These are phyloP conservation scores for Gadopsis marmoratus DNA, from an alignment of 2,797 vertebrate genomes.

Conservation along the genomic window DNA sequence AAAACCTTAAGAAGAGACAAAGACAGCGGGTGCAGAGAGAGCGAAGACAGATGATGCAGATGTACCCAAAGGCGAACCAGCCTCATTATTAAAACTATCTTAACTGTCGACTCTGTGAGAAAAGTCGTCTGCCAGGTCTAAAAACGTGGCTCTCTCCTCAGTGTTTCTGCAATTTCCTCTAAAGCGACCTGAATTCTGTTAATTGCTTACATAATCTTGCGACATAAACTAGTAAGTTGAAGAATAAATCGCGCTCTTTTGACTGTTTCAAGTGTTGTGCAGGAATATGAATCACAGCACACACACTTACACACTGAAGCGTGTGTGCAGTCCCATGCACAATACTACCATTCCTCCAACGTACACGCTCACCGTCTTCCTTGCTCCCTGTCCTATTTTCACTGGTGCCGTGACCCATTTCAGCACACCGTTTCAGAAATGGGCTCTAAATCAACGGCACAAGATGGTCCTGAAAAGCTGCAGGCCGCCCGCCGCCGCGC, in stretches of 20 bases:
- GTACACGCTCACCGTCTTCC: neutral
- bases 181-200: neutral
- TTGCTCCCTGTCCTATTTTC: conserved; percentile 47
- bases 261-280: neutral
- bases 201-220: neutral
- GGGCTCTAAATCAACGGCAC: conserved; percentile 2
- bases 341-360: neutral
- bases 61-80: neutral
- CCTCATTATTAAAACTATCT: conserved; percentile 17
- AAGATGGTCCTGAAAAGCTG: conserved; percentile 19
- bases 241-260: neutral
- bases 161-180: neutral
- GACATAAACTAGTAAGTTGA: neutral
- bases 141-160: neutral
- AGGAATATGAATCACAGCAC: conserved; percentile 8
- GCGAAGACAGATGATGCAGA: conserved; percentile 4
- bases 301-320: neutral
- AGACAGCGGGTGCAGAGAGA: neutral
- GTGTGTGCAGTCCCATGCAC: neutral
- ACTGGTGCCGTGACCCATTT: conserved; percentile 51
- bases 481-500: conserved; percentile 19
- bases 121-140: neutral
- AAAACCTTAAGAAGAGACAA: neutral
- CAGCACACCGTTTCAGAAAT: conserved; percentile 20
- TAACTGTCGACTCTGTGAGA: neutral